Conservation (phyloP, 2,113 vertebrate species). For the Bothrops jararaca region DNA sequence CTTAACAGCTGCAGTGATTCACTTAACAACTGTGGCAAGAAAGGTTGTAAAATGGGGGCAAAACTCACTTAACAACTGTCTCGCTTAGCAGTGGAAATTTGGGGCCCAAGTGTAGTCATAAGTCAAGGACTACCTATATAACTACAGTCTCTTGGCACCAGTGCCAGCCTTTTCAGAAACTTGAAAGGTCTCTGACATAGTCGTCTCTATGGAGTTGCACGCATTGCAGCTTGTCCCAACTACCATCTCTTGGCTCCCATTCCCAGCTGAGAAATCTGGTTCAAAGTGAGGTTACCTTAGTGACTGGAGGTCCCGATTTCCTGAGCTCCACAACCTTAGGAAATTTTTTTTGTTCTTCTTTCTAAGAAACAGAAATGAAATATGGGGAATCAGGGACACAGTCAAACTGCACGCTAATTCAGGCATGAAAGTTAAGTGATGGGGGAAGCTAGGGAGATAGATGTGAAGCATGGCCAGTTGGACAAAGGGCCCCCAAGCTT, state of each 20-base stretch:
- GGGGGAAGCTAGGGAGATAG: too few relatives aligned
- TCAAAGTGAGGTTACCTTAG: slow-evolving; percentile 3
- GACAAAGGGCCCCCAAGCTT: not conserved
- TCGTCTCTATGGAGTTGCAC: not conserved
- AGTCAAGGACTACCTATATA: not conserved
- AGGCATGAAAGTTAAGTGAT: not conserved
- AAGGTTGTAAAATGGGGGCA: too few relatives aligned
- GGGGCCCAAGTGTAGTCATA: too few relatives aligned
- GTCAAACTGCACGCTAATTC: not conserved
- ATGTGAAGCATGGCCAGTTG: not conserved
- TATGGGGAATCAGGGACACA: not conserved
- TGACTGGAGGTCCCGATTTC: not conserved
- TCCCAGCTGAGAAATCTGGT: not conserved
- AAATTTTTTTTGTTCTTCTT: slow-evolving; percentile 21
- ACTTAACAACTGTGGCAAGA: too few relatives aligned
- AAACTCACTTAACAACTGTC: too few relatives aligned
- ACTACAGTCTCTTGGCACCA: not conserved
- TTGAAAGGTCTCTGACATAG: not conserved
- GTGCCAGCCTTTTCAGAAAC: not conserved
- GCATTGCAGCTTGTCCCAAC: not conserved
- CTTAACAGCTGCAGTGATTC: too few relatives aligned
- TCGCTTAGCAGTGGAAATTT: too few relatives aligned
- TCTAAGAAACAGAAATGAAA: not conserved
- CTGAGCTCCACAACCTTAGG: slow-evolving; percentile 20
- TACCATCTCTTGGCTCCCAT: not conserved